Evolutionary conservation across 2,797 vertebrate genomes (phyloP).

Genomic region (Lates japonicus): DNA sequence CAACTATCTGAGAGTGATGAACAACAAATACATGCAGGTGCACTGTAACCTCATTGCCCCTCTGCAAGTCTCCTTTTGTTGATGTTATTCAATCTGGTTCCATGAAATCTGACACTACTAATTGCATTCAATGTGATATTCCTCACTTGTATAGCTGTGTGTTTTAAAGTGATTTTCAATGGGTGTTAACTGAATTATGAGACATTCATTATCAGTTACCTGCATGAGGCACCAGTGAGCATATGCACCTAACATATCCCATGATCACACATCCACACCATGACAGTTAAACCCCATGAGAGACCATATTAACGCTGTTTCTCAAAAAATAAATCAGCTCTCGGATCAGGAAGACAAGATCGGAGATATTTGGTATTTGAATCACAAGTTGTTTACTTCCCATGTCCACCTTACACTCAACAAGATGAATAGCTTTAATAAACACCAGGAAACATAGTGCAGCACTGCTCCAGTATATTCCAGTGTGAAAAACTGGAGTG

Average conservation of each 20-base stretch:
- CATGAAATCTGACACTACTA: not conserved
- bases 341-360: not conserved
- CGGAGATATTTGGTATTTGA: not conserved
- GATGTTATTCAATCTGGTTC: not conserved
- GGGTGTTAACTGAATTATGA: too few species aligned
- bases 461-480: slow-evolving; percentile 2
- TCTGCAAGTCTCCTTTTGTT: not conserved
- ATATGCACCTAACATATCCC: not conserved
- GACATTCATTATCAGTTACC: not conserved
- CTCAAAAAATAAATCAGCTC: not conserved
- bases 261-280: not conserved
- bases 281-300: too few species aligned
- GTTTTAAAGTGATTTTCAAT: not conserved
- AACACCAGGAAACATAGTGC: slow-evolving; percentile 2
- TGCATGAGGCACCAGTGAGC: not conserved
- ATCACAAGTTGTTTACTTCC: slow-evolving; percentile 23
- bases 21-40: not conserved
- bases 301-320: not conserved
- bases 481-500: not conserved
- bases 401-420: slow-evolving; percentile 1
- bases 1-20: not conserved
- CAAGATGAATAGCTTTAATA: slow-evolving; percentile 33
- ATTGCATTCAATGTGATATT: not conserved
- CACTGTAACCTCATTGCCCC: not conserved
- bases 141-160: not conserved